phyloP scores from a whole-genome alignment of 2,113 vertebrate genomes.

The Pluvialis apricaria region DNA sequence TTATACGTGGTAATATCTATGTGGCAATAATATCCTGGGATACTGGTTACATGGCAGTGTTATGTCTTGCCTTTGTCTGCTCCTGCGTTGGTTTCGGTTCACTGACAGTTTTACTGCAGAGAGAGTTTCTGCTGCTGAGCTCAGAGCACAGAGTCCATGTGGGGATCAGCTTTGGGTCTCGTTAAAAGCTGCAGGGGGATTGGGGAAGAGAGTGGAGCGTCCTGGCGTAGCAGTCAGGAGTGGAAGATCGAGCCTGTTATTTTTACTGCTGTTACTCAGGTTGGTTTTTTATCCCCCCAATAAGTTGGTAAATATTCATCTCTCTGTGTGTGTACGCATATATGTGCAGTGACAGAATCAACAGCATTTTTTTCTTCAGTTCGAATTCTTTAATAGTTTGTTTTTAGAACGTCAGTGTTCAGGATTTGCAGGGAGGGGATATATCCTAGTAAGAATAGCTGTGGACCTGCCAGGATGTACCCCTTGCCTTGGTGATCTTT shows the following conservation, averaged over 20 bases:
- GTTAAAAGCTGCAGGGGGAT: not conserved
- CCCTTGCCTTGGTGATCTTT: not conserved
- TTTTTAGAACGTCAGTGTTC: not conserved
- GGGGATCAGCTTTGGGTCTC: not conserved
- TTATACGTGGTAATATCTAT: accelerated
- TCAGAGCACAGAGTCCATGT: not conserved
- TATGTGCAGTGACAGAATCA: not conserved
- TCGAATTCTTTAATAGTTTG: not conserved
- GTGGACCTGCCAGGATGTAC: not conserved
- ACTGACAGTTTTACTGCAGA: not conserved
- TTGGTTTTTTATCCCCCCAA: not conserved
- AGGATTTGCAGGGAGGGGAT: not conserved
- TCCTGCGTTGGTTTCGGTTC: not conserved
- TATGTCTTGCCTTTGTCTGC: not conserved
- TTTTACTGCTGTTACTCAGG: not conserved
- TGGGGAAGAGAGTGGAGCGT: not conserved
- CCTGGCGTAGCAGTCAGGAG: not conserved
- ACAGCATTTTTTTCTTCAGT: not conserved
- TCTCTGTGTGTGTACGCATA: not conserved
- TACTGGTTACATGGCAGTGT: not conserved
- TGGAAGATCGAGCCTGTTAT: accelerated
- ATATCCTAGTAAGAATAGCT: not conserved
- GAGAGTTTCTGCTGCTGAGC: not conserved
- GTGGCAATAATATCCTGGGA: not conserved
- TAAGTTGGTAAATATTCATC: not conserved